A percentile compares a stretch with the other conserved stretches of the same genome.
phyloP scores from a whole-genome alignment of 53 echinoderm and acorn worm species.

The Holothuria scabra region DNA sequence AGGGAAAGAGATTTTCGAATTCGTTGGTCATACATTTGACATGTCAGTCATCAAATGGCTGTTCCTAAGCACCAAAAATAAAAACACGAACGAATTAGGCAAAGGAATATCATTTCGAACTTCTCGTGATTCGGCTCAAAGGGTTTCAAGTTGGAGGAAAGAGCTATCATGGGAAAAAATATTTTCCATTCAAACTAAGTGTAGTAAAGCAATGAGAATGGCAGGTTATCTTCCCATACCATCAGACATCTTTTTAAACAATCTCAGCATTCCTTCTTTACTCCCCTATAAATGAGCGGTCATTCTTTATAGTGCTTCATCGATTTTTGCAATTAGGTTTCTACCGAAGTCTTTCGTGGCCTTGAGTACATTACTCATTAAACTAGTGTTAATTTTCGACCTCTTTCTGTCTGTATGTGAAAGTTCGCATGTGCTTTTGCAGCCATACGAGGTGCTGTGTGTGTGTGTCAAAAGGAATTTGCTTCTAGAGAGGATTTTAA shows the following conservation, averaged over 20 bases:
- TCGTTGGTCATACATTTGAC: slow-evolving; percentile 45
- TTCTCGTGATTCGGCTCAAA: slow-evolving; percentile 45
- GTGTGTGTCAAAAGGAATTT: no score
- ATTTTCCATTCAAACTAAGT: slow-evolving; percentile 56
- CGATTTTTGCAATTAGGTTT: no score
- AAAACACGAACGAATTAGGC: slow-evolving; percentile 12
- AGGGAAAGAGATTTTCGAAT: slow-evolving; percentile 58
- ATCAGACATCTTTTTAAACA: slow-evolving; percentile 22
- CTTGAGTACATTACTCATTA: no score
- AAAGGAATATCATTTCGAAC: slow-evolving; percentile 30
- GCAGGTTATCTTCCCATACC: slow-evolving; percentile 53
- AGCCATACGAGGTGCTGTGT: no score
- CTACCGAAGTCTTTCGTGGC: no score
- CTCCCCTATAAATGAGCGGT: not conserved
- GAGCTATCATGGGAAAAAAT: slow-evolving; percentile 28
- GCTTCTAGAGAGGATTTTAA: no score
- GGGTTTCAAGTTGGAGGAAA: slow-evolving; percentile 57
- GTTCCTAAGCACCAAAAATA: slow-evolving; percentile 28
- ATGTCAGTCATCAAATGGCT: slow-evolving; percentile 51
- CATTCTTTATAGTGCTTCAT: no score
- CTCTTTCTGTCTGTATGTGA: no score
- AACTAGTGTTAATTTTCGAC: no score
- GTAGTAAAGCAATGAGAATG: slow-evolving; percentile 46
- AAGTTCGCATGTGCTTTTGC: no score
- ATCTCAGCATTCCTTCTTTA: slow-evolving; percentile 20